Evolutionary conservation across 1,140 invertebrate genomes (phyloP).

Genomic region (Thereuonema tuberculata): DNA sequence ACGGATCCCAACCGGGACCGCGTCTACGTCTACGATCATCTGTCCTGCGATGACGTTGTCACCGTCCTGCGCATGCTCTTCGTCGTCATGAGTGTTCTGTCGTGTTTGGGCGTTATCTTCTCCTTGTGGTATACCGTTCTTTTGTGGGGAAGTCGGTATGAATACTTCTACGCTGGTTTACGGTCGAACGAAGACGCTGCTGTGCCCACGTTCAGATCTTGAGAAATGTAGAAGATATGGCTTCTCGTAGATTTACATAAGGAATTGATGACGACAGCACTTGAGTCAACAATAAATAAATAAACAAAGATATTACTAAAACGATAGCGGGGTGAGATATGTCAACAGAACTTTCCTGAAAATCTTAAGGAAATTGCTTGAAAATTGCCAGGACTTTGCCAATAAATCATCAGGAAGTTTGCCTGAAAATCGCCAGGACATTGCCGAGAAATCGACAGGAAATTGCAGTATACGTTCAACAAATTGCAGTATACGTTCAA

Average conservation of each 20-base stretch:
- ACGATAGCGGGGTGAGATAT: background rate
- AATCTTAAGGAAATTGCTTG: background rate
- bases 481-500: background rate
- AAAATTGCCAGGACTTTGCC: background rate
- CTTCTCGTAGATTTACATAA: background rate
- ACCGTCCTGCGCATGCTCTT: background rate
- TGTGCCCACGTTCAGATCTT: background rate
- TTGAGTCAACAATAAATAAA: background rate
- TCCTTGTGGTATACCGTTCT: background rate
- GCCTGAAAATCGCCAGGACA: no score
- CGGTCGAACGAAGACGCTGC: background rate
- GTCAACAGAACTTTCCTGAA: background rate
- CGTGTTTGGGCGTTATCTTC: background rate
- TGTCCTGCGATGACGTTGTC: background rate
- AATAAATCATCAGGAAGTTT: no score
- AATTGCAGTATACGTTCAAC: background rate
- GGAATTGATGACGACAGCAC: background rate
- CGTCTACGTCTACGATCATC: background rate
- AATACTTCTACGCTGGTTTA: background rate
- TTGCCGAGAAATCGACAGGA: no score
- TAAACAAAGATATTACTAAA: background rate
- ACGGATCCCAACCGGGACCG: background rate
- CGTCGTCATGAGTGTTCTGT: background rate
- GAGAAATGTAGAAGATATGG: background rate
- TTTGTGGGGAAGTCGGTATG: constrained; percentile 4